Evolutionary conservation across 2,797 vertebrate species (phyloP).

Genomic region (Buphagus erythrorhynchus): DNA sequence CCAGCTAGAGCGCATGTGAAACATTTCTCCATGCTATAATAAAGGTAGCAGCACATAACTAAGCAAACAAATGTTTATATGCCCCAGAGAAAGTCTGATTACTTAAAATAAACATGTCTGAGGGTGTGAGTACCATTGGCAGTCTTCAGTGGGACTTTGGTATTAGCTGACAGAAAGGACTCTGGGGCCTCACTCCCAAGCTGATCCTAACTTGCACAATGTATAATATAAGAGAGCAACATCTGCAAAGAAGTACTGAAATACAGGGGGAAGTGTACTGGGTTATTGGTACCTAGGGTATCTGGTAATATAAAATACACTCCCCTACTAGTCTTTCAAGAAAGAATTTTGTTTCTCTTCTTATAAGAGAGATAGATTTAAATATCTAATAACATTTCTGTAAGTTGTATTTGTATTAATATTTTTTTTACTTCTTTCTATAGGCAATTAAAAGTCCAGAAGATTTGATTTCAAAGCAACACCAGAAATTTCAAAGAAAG

Average conservation of each 20-base stretch:
- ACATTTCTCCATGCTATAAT: not conserved
- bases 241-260: not conserved
- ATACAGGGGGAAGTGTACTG: not conserved
- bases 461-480: conserved; percentile 40
- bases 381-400: not conserved
- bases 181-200: not conserved
- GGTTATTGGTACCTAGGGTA: not conserved
- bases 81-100: not conserved
- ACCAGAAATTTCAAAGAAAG: conserved; percentile 10
- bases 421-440: conserved; percentile 46
- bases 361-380: not conserved
- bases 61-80: conserved; percentile 8
- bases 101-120: conserved; percentile 5
- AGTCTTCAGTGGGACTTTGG: not conserved
- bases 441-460: conserved; percentile 59
- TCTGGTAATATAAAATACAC: not conserved
- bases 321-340: not conserved
- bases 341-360: not conserved
- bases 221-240: not conserved
- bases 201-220: not conserved
- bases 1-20: not conserved
- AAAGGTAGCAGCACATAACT: not conserved
- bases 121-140: not conserved
- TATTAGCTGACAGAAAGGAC: not conserved
- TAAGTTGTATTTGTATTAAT: conserved; percentile 39